A percentile compares a stretch with the other conserved stretches of the same genome.
These are phyloP conservation scores for Ormyrus thymus DNA, from an alignment of 2,888 invertebrate species.

Conservation along the genomic window DNA sequence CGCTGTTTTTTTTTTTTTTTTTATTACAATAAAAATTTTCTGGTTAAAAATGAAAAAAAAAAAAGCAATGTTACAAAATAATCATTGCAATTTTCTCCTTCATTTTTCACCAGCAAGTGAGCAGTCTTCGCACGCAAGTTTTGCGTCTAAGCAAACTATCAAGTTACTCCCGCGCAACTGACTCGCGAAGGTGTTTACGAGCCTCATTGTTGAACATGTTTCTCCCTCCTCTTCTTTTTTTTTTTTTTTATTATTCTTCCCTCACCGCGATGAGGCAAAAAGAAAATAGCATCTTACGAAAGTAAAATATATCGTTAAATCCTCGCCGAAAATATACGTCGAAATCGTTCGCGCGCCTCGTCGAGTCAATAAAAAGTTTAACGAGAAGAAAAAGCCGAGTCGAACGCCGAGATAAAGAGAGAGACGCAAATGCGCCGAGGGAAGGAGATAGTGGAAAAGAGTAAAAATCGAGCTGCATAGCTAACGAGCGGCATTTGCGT, in stretches of 20 bases:
- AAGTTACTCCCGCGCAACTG: constrained; percentile 26
- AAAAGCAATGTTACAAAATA: background rate
- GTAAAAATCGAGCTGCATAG: too few species aligned
- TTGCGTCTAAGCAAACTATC: constrained; percentile 47
- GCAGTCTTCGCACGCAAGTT: background rate
- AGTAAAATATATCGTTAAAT: constrained; percentile 18
- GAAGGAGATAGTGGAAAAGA: too few species aligned
- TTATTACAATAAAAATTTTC: background rate
- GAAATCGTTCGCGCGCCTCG: background rate
- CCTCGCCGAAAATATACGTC: constrained; percentile 27
- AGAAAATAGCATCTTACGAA: background rate
- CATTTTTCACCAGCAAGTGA: background rate
- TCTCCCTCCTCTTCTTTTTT: background rate
- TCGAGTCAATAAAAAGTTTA: constrained; percentile 30
- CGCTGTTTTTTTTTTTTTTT: background rate
- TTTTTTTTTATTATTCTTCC: constrained; percentile 18
- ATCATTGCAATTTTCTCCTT: background rate
- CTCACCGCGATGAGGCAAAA: background rate
- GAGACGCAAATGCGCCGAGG: background rate
- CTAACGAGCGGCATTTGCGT: too few species aligned
- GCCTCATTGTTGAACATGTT: constrained; percentile 23
- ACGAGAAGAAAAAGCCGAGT: background rate
- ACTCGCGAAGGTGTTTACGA: constrained; percentile 35
- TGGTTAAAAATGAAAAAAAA: too few species aligned
- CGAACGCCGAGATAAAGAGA: background rate